A percentile compares a stretch with the other conserved stretches of the same genome.
Conservation (phyloP, 2,797 vertebrate species). For the Poecilia wingei region DNA sequence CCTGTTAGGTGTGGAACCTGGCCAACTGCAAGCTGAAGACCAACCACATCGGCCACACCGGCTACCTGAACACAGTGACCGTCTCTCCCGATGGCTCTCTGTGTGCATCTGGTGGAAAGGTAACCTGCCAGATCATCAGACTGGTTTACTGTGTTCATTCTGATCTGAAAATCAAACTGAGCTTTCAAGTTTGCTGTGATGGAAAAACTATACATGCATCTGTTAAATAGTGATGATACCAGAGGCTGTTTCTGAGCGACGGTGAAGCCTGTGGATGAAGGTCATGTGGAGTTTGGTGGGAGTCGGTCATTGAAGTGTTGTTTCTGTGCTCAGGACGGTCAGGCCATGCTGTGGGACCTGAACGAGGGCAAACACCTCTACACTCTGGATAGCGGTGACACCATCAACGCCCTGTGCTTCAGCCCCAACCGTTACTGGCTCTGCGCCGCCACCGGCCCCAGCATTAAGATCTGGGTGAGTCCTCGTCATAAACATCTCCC, state of each 20-base stretch:
- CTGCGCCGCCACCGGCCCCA: conserved; percentile 95
- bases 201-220: conserved; percentile 53
- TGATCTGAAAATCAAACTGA: neutral
- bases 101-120: conserved; percentile 97
- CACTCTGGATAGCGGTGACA: conserved; percentile 94
- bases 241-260: conserved; percentile 84
- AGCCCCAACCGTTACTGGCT: conserved; percentile 99
- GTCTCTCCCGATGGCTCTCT: conserved; percentile 97
- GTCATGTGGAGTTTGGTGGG: neutral
- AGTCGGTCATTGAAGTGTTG: neutral
- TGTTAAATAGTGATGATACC: conserved; percentile 77
- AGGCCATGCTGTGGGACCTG: conserved; percentile 98
- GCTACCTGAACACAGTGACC: conserved; percentile 95
- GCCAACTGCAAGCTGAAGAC: conserved; percentile 99
- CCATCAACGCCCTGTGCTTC: conserved; percentile 96
- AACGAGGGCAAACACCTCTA: conserved; percentile 98
- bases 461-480: conserved; percentile 97
- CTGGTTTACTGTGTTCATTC: neutral
- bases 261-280: conserved; percentile 2
- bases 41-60: conserved; percentile 96
- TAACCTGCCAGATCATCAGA: conserved; percentile 36
- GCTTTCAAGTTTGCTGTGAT: conserved; percentile 65
- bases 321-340: conserved; percentile 85
- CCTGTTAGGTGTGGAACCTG: conserved; percentile 90
- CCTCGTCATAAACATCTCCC: neutral